A percentile compares a stretch with the other conserved stretches of the same genome.
Evolutionary conservation across 2,113 vertebrate genomes (phyloP).

Genomic region (Macrotus californicus): DNA sequence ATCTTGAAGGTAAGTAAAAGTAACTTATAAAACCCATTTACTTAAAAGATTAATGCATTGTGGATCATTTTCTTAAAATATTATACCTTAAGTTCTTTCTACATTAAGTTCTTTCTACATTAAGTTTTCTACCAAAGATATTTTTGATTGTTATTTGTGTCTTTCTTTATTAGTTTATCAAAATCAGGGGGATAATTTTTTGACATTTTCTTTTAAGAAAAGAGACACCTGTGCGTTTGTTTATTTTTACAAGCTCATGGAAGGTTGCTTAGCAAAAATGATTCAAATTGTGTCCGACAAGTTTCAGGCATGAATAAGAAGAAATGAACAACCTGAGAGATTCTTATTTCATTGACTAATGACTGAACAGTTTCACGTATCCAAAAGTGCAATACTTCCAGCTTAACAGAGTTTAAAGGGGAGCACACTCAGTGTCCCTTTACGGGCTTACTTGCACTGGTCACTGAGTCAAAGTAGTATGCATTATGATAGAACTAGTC

Average conservation of each 20-base stretch:
- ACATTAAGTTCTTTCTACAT: neutral
- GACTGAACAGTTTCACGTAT: neutral
- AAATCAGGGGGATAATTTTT: neutral
- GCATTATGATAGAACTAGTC: neutral
- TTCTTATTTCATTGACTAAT: neutral
- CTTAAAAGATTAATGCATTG: neutral
- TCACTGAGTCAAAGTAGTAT: neutral
- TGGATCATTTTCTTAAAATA: neutral
- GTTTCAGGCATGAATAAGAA: neutral
- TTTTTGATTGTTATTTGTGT: neutral
- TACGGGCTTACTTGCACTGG: neutral
- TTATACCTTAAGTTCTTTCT: neutral
- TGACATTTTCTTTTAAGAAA: neutral
- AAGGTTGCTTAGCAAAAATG: neutral
- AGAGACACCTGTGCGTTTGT: neutral
- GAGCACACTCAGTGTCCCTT: neutral
- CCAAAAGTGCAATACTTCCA: neutral
- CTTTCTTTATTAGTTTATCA: neutral
- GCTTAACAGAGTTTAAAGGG: neutral
- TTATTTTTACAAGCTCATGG: neutral
- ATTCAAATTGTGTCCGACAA: neutral
- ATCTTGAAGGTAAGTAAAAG: neutral
- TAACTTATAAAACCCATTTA: neutral
- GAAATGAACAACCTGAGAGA: neutral
- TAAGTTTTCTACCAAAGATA: neutral